Evolutionary conservation across 2,888 invertebrate genomes (phyloP).

Genomic region (Campoplex capitator): DNA sequence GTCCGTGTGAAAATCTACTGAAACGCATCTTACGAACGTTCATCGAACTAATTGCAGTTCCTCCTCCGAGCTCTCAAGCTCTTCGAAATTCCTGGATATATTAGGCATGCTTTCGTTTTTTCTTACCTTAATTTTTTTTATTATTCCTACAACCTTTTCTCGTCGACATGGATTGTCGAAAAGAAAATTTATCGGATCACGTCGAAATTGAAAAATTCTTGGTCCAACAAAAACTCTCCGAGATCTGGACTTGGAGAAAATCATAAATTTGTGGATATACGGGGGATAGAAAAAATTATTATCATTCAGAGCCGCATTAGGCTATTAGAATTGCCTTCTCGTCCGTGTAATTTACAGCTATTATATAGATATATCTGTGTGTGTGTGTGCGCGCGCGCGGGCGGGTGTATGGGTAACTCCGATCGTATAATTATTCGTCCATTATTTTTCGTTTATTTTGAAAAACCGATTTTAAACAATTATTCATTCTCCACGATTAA

Average conservation of each 20-base stretch:
- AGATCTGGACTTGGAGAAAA: neutral
- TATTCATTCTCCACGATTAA: neutral
- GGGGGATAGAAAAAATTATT: neutral
- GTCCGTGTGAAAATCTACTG: neutral
- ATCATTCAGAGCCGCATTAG: neutral
- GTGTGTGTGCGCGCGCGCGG: no score
- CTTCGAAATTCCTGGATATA: slow-evolving; percentile 37
- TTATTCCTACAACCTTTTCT: neutral
- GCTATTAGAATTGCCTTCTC: slow-evolving; percentile 9
- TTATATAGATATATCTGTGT: neutral
- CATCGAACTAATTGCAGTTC: slow-evolving; percentile 19
- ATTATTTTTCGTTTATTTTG: neutral
- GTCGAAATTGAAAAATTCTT: neutral
- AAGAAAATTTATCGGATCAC: neutral
- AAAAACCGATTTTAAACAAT: neutral
- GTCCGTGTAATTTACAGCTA: slow-evolving; percentile 8
- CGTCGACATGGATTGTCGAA: neutral
- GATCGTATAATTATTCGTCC: neutral
- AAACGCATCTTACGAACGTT: slow-evolving; percentile 18
- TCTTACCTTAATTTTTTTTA: neutral
- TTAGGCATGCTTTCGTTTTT: slow-evolving; percentile 1
- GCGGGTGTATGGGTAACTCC: neutral
- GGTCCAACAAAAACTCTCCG: neutral
- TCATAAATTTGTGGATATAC: slow-evolving; percentile 1
- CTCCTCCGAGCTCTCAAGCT: neutral